Base-by-base conservation (phyloP, 2,113 vertebrate genomes). In the Passer montanus region DNA sequence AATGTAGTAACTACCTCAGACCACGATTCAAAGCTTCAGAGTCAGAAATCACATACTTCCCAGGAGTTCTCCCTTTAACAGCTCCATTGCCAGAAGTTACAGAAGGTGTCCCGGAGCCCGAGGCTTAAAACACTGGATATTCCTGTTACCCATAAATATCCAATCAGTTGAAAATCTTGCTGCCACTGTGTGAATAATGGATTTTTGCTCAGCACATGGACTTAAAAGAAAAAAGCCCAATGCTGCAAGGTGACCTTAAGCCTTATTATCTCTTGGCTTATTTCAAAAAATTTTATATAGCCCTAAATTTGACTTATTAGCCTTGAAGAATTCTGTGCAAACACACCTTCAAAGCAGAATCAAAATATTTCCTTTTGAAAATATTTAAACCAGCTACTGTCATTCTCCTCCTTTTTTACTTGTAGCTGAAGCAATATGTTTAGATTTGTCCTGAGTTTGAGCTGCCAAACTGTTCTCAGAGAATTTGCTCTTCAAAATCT, bases 81-180 rank as follows among this genome's bases (percentile, higher is more conserved):
- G 30, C 35, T 88, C 82, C 18, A 9, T 4, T 21, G 18, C 21
- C 67, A 77, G n/a, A 88, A 83, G 59, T 30, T 95, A 73, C 50
- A 86, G 67, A 67, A 88, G 60, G 44, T n/a, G 30, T 47, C 62
- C 49, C 80, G 46, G 56, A 86, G 75, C 84, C 63, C 0, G 4
- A 77, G 90, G 70, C 70, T 85, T 89, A 91, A 83, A 95, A 74
- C 67, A 67, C 30, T 87, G 67, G 43, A 76, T 89, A 56, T 83
- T 93, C 94, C 88, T 90, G 66, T 83, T 93, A 43, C 30, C 70
- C 63, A 85, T 90, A 96, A 95, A 91, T 85, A 93, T 74, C 84
- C 70, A 87, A 88, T 63, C 85, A 84, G 30, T 31, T 78, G 22
- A 78, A 93, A 94, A 11, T 41, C 79, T 92, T 30, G 2, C 76